A percentile compares a stretch with the other conserved stretches of the same genome.
phyloP scores from a whole-genome alignment of 2,113 vertebrate species.

The Centropristis striata region DNA sequence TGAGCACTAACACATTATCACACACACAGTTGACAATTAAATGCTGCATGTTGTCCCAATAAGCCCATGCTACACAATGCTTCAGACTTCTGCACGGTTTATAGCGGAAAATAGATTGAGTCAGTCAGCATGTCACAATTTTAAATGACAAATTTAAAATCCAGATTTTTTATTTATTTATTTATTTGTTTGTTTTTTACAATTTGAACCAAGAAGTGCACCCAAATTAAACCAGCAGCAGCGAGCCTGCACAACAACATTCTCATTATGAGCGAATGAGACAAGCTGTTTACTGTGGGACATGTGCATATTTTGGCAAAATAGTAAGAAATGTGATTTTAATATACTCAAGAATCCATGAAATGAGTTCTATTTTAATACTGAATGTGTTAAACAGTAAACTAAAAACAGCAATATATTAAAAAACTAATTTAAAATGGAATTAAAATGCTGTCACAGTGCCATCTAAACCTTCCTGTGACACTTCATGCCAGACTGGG shows the following conservation, averaged over 20 bases:
- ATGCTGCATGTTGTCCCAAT: neutral
- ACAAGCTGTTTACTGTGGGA: constrained; percentile 30
- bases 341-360: constrained; percentile 12
- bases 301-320: constrained; percentile 34
- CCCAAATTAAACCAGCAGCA: constrained; percentile 12
- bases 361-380: constrained; percentile 14
- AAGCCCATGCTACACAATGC: neutral
- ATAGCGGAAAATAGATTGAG: neutral
- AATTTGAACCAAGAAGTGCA: neutral
- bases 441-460: constrained; percentile 14
- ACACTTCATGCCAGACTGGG: neutral
- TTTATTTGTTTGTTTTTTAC: too few relatives aligned
- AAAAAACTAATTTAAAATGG: neutral
- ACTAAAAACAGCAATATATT: constrained; percentile 2
- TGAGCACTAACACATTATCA: neutral
- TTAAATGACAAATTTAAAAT: neutral
- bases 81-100: neutral
- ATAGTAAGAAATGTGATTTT: constrained; percentile 26
- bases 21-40: neutral
- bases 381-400: neutral
- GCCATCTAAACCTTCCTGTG: constrained; percentile 3
- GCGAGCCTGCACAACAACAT: neutral
- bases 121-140: neutral
- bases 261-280: constrained; percentile 16
- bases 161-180: neutral